Conservation (phyloP, 2,113 vertebrate species). For the cat (Felis catus) region F.catus_Fca126_mat1.0 CM031415.1:183919501-183920000, state of each 20-base stretch:
- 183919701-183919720: background rate
- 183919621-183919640: background rate
- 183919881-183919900: background rate
- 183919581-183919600: background rate
- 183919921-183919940: background rate
- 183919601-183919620: background rate
- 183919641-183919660: background rate
- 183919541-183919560: background rate
- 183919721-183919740: background rate
- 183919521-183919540: background rate
- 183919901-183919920: background rate
- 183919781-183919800: background rate
- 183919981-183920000: background rate
- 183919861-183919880: background rate
- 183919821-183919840: constrained; percentile 2
- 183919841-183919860: background rate
- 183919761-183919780: background rate
- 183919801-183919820: background rate
- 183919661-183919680: background rate
- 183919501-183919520: background rate
- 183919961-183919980: background rate
- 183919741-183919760: background rate
- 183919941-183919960: background rate
- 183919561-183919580: background rate
- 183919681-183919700: background rate